Evolutionary conservation across 2,797 vertebrate genomes (phyloP), one percentile per base, ranked within the genome.

Genomic region (Pangasius larnaudii): DNA sequence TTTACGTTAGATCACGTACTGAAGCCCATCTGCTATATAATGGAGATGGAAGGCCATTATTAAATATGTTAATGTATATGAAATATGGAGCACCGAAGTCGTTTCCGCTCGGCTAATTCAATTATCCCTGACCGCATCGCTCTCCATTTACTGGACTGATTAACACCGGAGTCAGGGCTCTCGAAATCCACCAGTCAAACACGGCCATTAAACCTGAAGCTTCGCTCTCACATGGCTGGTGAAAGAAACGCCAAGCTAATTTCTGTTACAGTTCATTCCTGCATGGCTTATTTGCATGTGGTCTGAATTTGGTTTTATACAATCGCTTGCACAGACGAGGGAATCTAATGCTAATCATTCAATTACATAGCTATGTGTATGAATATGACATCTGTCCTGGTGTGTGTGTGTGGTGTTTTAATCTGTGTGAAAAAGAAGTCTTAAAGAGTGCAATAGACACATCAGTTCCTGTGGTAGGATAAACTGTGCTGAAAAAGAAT

Each of bases 111-210:
- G 14, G 39, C 87, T 94, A 93, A 96, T 95, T 95, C 86, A 94
- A 95, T 96, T 94, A 95, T 94, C 92, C 90, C 89, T 90, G 90
- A 90, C 90, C 87, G 89, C 91, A 93, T 92, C 94, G 90, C 92
- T 94, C 90, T 94, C 94, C 93, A 93, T 95, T 95, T 95, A 95
- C 95, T 94, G 92, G 91, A 91, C 93, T 91, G 79, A 95, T 94
- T 96, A 95, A 93, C 93, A 93, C 94, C 92, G 89, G 92, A 93
- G 91, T 92, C 92, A 88, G 91, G 92, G 88, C 90, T 89, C 87
- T 89, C 91, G 89, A 93, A 92, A 91, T 94, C 92, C 91, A 92
- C 89, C 92, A 93, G 94, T 95, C 91, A 92, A 91, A 93, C 88
- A 90, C 91, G 90, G 92, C 92, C 87, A 91, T 88, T 88, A 93